These are phyloP conservation scores for Scelioninae gen. 2 DNA, from an alignment of 2,888 invertebrate genomes.

Conservation along the genomic window DNA sequence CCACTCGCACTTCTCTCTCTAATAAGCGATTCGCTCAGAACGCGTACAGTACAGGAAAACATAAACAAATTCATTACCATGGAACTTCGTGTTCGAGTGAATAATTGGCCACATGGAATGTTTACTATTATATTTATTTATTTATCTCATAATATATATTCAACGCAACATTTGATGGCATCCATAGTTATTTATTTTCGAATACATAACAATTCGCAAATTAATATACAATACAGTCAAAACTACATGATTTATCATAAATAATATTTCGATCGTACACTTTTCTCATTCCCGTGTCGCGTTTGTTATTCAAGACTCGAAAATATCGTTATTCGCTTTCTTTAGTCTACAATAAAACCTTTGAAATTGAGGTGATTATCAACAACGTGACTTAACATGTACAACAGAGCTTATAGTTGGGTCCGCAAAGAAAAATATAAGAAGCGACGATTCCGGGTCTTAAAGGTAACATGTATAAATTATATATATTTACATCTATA, in stretches of 20 bases:
- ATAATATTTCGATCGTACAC: conserved; percentile 45
- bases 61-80: too few relatives aligned
- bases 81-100: too few relatives aligned
- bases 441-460: conserved; percentile 55
- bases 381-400: conserved; percentile 58
- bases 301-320: conserved; percentile 36
- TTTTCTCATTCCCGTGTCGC: conserved; percentile 31
- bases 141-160: conserved; percentile 56
- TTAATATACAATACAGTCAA: conserved; percentile 55
- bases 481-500: conserved; percentile 25
- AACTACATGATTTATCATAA: conserved; percentile 54
- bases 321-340: conserved; percentile 44
- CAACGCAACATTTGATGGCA: conserved; percentile 57
- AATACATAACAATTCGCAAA: conserved; percentile 60
- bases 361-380: conserved; percentile 54
- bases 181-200: conserved; percentile 57
- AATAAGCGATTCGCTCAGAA: too few relatives aligned
- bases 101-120: neutral
- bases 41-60: too few relatives aligned
- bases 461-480: conserved; percentile 51
- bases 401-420: conserved; percentile 51
- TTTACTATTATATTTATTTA: conserved; percentile 56
- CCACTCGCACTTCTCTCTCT: too few relatives aligned
- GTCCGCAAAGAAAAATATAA: conserved; percentile 54
- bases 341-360: conserved; percentile 54